Evolutionary conservation across 2,113 vertebrate genomes (phyloP).

Genomic region (Sorex fumeus): DNA sequence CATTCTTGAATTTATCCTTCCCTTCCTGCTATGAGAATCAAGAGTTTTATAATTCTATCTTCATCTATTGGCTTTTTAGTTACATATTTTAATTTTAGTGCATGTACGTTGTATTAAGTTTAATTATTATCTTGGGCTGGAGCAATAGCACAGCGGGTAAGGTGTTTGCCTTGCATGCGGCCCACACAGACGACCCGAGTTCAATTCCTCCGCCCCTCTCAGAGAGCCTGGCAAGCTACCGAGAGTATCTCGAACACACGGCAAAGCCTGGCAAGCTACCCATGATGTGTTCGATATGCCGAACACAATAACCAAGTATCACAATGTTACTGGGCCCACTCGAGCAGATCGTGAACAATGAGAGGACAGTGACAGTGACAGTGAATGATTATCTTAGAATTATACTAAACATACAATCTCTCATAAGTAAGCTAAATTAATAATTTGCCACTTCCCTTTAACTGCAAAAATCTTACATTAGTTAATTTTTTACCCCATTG

Average conservation of each 20-base stretch:
- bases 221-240: too few species aligned
- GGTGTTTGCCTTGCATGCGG: too few species aligned
- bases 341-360: too few species aligned
- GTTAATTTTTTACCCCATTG: not conserved
- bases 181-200: too few species aligned
- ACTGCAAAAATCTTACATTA: not conserved
- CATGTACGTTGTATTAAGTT: slow-evolving; percentile 3
- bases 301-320: too few species aligned
- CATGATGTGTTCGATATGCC: too few species aligned
- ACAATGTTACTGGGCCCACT: too few species aligned
- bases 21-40: not conserved
- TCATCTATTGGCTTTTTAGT: not conserved
- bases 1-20: not conserved
- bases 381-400: not conserved
- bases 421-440: not conserved
- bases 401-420: not conserved
- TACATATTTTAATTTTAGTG: not conserved
- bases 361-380: too few species aligned
- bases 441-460: not conserved
- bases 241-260: too few species aligned
- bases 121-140: not conserved
- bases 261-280: too few species aligned
- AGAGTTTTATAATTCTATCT: not conserved
- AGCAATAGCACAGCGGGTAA: too few species aligned
- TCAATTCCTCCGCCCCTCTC: too few species aligned